phyloP scores from a whole-genome alignment of 1,140 invertebrate genomes.

The Dermatophagoides farinae region DNA sequence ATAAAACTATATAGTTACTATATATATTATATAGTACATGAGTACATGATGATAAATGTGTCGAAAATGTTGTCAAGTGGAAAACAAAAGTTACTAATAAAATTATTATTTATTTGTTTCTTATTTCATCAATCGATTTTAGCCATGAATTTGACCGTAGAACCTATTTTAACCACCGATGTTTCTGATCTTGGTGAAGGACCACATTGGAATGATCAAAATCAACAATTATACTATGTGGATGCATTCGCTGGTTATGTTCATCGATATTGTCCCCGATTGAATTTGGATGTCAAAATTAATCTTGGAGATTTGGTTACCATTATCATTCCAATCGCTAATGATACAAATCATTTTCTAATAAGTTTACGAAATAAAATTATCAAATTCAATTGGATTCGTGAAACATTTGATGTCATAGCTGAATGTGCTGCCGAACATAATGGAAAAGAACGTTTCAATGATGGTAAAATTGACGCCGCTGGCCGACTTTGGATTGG shows the following conservation, averaged over 20 bases:
- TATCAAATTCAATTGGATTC: not conserved
- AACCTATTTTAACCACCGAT: not conserved
- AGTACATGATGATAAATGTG: no score
- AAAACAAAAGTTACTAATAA: no score
- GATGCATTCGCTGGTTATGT: slow-evolving; percentile 9
- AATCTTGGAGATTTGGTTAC: slow-evolving; percentile 8
- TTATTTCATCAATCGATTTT: not conserved
- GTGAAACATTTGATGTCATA: not conserved
- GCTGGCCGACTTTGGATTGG: slow-evolving; percentile 53
- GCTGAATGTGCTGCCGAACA: not conserved
- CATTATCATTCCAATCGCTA: slow-evolving; percentile 5
- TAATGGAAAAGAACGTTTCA: slow-evolving; percentile 33
- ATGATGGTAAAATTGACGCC: slow-evolving; percentile 72
- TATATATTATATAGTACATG: no score
- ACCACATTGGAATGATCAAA: not conserved
- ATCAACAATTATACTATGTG: not conserved
- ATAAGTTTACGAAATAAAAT: slow-evolving; percentile 5
- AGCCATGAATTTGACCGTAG: not conserved
- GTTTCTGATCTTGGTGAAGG: slow-evolving; percentile 3
- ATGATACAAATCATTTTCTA: not conserved
- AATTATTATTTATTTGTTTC: not conserved
- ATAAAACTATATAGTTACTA: no score
- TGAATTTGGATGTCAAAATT: not conserved
- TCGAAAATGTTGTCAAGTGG: no score
- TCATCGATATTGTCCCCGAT: not conserved